Conservation (phyloP, 2,888 invertebrate species). For the Diabrotica balteata region DNA sequence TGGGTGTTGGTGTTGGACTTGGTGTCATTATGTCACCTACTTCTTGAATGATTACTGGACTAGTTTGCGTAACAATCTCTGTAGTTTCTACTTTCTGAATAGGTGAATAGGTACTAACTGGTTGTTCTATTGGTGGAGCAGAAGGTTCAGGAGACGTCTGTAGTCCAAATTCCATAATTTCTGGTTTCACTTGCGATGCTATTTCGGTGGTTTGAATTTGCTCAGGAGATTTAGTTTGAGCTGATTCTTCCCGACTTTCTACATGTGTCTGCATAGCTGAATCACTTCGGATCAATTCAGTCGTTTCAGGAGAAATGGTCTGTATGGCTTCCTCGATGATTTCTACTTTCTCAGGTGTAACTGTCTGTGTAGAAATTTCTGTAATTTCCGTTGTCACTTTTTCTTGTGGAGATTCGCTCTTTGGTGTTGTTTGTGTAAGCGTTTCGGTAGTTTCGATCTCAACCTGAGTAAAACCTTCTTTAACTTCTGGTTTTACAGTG, state of each 20-base stretch:
- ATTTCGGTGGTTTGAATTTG: slow-evolving; percentile 47
- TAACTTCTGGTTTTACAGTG: slow-evolving; percentile 58
- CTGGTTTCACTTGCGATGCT: slow-evolving; percentile 41
- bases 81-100: slow-evolving; percentile 48
- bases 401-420: slow-evolving; percentile 44
- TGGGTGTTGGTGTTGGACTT: slow-evolving; percentile 37
- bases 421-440: slow-evolving; percentile 62
- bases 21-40: slow-evolving; percentile 38
- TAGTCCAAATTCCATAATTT: slow-evolving; percentile 30
- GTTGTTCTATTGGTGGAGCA: slow-evolving; percentile 23
- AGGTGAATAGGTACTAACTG: neutral
- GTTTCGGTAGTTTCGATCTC: slow-evolving; percentile 48
- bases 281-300: slow-evolving; percentile 49
- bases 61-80: slow-evolving; percentile 65
- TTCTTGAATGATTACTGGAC: slow-evolving; percentile 64
- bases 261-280: slow-evolving; percentile 56
- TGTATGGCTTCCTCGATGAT: slow-evolving; percentile 53
- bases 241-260: slow-evolving; percentile 52
- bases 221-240: slow-evolving; percentile 60
- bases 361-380: slow-evolving; percentile 61
- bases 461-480: slow-evolving; percentile 62
- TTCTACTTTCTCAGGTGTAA: slow-evolving; percentile 52
- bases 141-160: slow-evolving; percentile 43
- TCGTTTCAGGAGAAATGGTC: slow-evolving; percentile 50
- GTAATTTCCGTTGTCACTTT: slow-evolving; percentile 48